Evolutionary conservation across 2,113 vertebrate species (phyloP).

Genomic region (Paraplagusia blochii): DNA sequence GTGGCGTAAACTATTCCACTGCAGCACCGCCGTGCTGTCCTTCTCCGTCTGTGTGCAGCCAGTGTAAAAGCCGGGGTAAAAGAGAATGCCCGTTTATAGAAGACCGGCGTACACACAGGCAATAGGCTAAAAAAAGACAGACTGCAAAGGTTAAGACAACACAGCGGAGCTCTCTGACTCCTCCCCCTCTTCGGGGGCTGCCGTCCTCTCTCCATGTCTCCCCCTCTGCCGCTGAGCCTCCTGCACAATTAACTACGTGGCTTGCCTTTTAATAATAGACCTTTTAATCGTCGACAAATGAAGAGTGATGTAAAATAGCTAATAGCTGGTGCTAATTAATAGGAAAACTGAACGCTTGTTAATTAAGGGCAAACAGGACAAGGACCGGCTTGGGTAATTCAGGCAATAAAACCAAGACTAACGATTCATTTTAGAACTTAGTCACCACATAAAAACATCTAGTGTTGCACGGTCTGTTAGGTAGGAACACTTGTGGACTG

Average conservation of each 20-base stretch:
- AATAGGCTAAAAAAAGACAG: slow-evolving; percentile 33
- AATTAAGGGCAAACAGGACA: slow-evolving; percentile 94
- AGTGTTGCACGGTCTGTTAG: slow-evolving; percentile 30
- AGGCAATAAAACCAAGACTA: slow-evolving; percentile 85
- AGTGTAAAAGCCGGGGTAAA: background rate
- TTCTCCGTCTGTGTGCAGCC: slow-evolving; percentile 24
- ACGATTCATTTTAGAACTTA: slow-evolving; percentile 85
- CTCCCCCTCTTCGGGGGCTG: slow-evolving; percentile 7
- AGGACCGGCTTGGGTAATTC: slow-evolving; percentile 82
- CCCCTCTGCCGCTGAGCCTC: slow-evolving; percentile 65
- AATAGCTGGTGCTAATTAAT: slow-evolving; percentile 91
- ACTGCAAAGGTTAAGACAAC: slow-evolving; percentile 47
- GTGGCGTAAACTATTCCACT: slow-evolving; percentile 3
- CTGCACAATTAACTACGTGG: slow-evolving; percentile 82
- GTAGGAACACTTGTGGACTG: slow-evolving; percentile 16
- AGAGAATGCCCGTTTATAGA: slow-evolving; percentile 26
- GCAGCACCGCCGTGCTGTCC: slow-evolving; percentile 13
- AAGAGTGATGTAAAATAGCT: slow-evolving; percentile 89
- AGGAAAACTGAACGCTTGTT: slow-evolving; percentile 85
- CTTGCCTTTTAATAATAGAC: slow-evolving; percentile 85
- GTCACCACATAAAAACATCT: slow-evolving; percentile 79
- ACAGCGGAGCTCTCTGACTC: slow-evolving; percentile 26
- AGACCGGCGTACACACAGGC: slow-evolving; percentile 37
- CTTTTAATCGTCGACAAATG: slow-evolving; percentile 88
- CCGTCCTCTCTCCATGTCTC: slow-evolving; percentile 28